Evolutionary conservation across 2,888 invertebrate species (phyloP).

Genomic region (Aplocera efformata): DNA sequence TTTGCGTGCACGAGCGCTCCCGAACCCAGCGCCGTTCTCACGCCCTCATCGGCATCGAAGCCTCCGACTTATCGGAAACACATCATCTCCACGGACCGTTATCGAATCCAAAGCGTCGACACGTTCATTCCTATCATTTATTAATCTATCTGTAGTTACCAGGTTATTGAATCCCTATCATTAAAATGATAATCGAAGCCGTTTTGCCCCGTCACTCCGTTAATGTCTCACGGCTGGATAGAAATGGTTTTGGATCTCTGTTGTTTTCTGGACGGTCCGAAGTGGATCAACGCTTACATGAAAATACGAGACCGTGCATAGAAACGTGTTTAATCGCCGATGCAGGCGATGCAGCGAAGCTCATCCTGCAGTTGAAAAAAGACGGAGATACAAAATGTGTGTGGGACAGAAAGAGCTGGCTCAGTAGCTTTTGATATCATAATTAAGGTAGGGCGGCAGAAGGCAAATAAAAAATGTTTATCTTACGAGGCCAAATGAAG

Average conservation of each 20-base stretch:
- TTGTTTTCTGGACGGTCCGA: conserved; percentile 30
- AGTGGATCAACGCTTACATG: conserved; percentile 39
- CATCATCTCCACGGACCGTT: conserved; percentile 43
- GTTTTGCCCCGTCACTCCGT: conserved; percentile 58
- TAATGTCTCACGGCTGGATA: conserved; percentile 51
- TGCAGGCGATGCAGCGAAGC: conserved; percentile 54
- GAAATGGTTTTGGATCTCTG: conserved; percentile 48
- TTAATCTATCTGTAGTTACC: conserved; percentile 40
- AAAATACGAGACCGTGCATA: conserved; percentile 75
- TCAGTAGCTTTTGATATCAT: conserved; percentile 74
- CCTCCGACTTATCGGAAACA: conserved; percentile 36
- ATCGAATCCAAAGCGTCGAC: conserved; percentile 45
- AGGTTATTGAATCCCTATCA: conserved; percentile 43
- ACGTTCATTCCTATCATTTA: conserved; percentile 48
- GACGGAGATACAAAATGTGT: conserved; percentile 45
- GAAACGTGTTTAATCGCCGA: conserved; percentile 76
- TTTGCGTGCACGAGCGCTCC: conserved; percentile 61
- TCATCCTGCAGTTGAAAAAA: conserved; percentile 55
- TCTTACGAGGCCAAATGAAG: conserved; percentile 62
- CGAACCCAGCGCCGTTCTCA: conserved; percentile 55
- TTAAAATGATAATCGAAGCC: conserved; percentile 43
- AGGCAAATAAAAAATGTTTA: conserved; percentile 67
- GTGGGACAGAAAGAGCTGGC: conserved; percentile 50
- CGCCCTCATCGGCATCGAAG: conserved; percentile 44
- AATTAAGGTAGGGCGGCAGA: conserved; percentile 58